Evolutionary conservation across 1,140 invertebrate species (phyloP), one percentile per base, ranked within the genome.

Genomic region (Heliconius melpomene): DNA sequence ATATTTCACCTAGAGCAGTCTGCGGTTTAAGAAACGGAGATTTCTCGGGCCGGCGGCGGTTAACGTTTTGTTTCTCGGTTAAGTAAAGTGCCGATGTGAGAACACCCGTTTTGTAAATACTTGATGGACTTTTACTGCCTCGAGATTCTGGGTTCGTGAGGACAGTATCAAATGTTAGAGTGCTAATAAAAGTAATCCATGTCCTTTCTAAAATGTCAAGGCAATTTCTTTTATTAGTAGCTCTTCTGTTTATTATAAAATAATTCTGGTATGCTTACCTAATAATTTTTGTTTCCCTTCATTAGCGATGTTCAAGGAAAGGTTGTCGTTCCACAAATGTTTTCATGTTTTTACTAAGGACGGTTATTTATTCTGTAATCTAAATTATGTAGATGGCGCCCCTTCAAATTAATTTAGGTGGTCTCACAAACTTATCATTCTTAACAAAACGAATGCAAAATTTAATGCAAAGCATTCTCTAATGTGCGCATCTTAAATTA

Each of bases 1-100:
- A 81, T 93, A 93, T 92, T 91, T 93, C 87, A 93, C 84, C 86
- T 86, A 90, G 90, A 91, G 89, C 90, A 79, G 88, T 90, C 89
- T 93, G 89, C 85, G 90, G 90, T 89, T 89, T 87, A 80, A 83
- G 83, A 80, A 85, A 72, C 82, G 80, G 84, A 91, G 85, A 89
- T 90, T 93, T 90, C 89, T 85, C 84, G 72, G 77, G 82, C 82
- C 74, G 23, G 72, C 74, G 79, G 80, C 84, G 86, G 87, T 90
- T 89, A 88, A 89, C 91, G 87, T 91, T 89, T 90, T 87, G 84
- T 89, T 92, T 83, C 86, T 84, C 79, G 74, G 40, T 77, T 78
- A 80, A 83, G 82, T 79, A 81, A 80, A 79, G 81, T 79, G 75
- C 80, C 80, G 79, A 78, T 84, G 77, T 71, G 76, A 83, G 84